A percentile compares a stretch with the other conserved stretches of the same genome.
Conservation (phyloP, 1,140 invertebrate species). For the Pristionchus pacificus region DNA sequence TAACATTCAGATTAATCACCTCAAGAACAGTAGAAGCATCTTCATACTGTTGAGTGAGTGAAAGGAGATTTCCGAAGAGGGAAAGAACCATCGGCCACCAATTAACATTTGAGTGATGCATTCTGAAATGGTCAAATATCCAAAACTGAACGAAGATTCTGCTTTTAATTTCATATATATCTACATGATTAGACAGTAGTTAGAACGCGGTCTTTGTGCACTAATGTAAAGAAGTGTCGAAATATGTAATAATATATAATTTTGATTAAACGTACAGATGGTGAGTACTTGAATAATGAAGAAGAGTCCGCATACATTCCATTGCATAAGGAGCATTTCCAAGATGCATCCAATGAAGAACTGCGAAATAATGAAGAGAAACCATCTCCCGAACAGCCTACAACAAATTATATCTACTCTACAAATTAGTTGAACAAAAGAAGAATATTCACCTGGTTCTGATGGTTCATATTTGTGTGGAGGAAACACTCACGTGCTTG, state of each 20-base stretch:
- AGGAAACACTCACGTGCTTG: too few species aligned
- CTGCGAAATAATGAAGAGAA: neutral
- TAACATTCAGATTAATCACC: too few species aligned
- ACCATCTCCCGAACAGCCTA: neutral
- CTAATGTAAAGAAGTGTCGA: neutral
- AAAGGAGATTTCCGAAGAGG: neutral
- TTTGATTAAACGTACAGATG: neutral
- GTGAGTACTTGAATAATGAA: neutral
- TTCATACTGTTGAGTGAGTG: neutral
- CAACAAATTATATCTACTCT: neutral
- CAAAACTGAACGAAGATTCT: neutral
- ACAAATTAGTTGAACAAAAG: neutral
- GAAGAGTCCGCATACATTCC: neutral
- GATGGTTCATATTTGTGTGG: too few species aligned
- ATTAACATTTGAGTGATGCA: neutral
- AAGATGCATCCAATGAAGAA: neutral
- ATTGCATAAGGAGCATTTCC: neutral
- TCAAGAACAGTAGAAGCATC: neutral
- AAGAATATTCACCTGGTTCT: neutral
- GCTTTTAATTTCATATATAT: too few species aligned
- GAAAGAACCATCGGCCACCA: neutral
- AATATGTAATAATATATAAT: neutral
- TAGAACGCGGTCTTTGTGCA: neutral
- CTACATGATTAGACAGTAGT: neutral
- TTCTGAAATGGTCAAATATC: neutral